These are phyloP conservation scores for Carduelis carduelis DNA, from an alignment of 2,797 vertebrate genomes.

Conservation along the genomic window DNA sequence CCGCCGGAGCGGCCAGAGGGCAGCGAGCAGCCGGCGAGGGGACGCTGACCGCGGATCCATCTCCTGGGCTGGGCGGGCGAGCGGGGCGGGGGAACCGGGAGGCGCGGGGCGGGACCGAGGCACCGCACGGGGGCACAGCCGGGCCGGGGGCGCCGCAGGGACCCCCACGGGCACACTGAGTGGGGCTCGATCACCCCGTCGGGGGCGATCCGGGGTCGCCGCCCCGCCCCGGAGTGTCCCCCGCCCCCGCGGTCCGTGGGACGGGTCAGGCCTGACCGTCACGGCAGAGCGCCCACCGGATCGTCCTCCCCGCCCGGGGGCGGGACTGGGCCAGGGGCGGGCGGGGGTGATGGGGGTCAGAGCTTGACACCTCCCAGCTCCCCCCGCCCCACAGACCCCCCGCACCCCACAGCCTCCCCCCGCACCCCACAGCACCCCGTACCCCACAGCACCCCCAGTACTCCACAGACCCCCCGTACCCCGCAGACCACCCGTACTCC, in stretches of 20 bases:
- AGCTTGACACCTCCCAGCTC: too few relatives aligned
- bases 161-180: not conserved
- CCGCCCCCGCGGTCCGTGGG: not conserved
- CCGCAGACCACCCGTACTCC: too few relatives aligned
- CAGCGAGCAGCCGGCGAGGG: not conserved
- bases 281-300: not conserved
- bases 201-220: not conserved
- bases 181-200: not conserved
- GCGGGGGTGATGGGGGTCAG: too few relatives aligned
- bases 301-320: not conserved
- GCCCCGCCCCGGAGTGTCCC: not conserved
- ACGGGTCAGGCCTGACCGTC: not conserved
- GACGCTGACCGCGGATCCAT: not conserved
- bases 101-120: not conserved
- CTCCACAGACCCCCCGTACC: too few relatives aligned
- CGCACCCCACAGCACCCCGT: too few relatives aligned
- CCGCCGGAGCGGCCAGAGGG: not conserved
- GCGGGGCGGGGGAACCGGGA: not conserved
- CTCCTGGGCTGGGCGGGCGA: not conserved
- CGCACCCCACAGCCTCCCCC: too few relatives aligned
- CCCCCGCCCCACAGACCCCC: too few relatives aligned
- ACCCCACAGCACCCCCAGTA: too few relatives aligned
- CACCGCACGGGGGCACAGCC: too few relatives aligned
- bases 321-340: not conserved
- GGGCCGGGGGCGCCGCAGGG: not conserved